Base-by-base conservation (phyloP, 2,888 invertebrate species). In the Branchellion lobata region DNA sequence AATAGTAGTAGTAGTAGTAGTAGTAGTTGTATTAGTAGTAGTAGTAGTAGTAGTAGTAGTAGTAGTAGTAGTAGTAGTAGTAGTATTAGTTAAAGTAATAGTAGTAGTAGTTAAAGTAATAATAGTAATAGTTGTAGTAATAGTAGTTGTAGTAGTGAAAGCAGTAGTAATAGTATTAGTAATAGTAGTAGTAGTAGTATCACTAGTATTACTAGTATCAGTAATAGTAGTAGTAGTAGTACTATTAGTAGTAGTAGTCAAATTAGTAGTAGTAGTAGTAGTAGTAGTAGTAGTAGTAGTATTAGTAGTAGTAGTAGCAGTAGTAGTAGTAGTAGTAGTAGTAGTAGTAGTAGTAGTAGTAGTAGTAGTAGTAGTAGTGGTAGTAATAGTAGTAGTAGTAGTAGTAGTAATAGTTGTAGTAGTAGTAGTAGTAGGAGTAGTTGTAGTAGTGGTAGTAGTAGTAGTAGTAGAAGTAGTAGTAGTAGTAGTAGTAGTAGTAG, bases 141-240 rank as follows among this genome's bases (percentile, higher is more conserved):
- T 14, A 47, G 47, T 47, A 47, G 47, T 47, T 14, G 47, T 47
- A 14, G 8, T 47, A 47, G 47, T 47, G 18, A n/a, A 24, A 24
- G 65, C 11, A 65, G 65, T 65, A 24, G 24, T 65, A 24, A n/a
- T 27, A 8, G 65, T 65, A 27, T 8, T 27, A 24, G 8, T 65
- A 65, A n/a, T 27, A n/a, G 11, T 27, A n/a, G n/a, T 27, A 65
- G 65, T 14, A 65, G n/a, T 14, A n/a, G 29, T 14, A 24, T 8
- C 24, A 65, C 11, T 27, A 65, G 29, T 27, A 24, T 8, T 65
- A 27, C 8, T 14, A 65, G n/a, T 65, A 65, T 76, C 78, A 79
- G 79, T 79, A 79, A 75, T 79, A 79, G 72, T 79, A 40, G 72
- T 74, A 79, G 47, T 74, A 74, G 72, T 75, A 75, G 75, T 75